Evolutionary conservation across 2,888 invertebrate species (phyloP).

Genomic region (Tubiluchus corallicola): DNA sequence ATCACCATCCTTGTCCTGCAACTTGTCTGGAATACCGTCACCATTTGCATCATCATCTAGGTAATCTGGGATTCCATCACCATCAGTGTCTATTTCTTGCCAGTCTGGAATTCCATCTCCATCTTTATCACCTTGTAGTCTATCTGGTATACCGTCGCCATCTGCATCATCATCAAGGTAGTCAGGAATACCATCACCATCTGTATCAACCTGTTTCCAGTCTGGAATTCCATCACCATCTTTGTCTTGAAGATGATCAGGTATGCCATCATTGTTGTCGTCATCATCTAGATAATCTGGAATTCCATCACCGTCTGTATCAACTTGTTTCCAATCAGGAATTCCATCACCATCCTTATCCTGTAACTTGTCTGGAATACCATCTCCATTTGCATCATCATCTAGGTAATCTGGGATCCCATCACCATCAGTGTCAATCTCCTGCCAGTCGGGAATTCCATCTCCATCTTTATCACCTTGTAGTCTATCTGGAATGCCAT

Average conservation of each 20-base stretch:
- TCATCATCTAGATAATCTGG: not conserved
- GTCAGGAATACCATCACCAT: constrained; percentile 1
- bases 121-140: not conserved
- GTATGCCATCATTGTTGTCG: constrained; percentile 1
- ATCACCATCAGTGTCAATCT: not conserved
- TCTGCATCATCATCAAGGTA: not conserved
- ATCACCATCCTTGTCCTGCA: constrained; percentile 1
- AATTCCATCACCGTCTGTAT: not conserved
- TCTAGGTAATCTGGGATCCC: not conserved
- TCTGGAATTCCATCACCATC: not conserved
- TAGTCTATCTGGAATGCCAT: not conserved
- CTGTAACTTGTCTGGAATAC: not conserved
- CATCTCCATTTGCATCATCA: constrained; percentile 1
- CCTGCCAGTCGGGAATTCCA: not conserved
- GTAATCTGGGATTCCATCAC: not conserved
- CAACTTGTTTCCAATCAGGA: constrained; percentile 1
- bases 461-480: not conserved
- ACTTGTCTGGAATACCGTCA: not conserved
- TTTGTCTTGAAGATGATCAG: not conserved
- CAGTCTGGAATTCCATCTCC: not conserved
- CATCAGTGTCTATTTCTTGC: not conserved
- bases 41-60: too few species aligned
- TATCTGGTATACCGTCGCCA: not conserved
- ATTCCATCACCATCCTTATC: constrained; percentile 3
- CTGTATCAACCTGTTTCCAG: not conserved